Base-by-base conservation (phyloP, 2,888 invertebrate species). In the Lydus trimaculatus region DNA sequence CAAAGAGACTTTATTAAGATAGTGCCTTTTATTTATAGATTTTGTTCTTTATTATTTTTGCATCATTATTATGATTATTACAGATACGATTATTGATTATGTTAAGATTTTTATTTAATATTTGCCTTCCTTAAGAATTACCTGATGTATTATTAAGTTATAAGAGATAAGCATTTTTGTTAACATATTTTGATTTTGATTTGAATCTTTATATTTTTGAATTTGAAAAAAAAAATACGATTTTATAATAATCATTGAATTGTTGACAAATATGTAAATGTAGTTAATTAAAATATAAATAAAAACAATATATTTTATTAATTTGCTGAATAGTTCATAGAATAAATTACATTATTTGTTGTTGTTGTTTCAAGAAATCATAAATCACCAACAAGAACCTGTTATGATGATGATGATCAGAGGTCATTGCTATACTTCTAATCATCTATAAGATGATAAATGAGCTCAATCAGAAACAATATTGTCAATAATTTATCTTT, bases 261-360 rank as follows among this genome's bases (percentile, higher is more conserved):
- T 69, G 69, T 69, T 69, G 69, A 69, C 17, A 63, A 65, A 48
- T 69, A 59, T 69, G 69, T 63, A 69, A 65, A 65, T 69, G 66
- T 66, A 69, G 66, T 61, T 28, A 63, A 66, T 11, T 63, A 58
- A 68, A 56, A 23, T 23, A 7, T 58, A 56, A 69, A 69, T 69
- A 69, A 69, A 69, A 36, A 39, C 56, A 56, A 69, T 69, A 62
- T 69, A 69, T 69, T 69, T 69, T 69, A 69, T 69, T 69, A 69
- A 59, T 25, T 15, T 17, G 8, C 9, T 4, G 48, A 8, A 2
- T 9, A 8, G n/a, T 48, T 48, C 48, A 2, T n/a, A 17, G 7
- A 48, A 17, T 43, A n/a, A 4, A 28, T 28, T 2, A 28, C 4
- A 4, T 28, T 28, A 3, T 4, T 28, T 28, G 28, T 28, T 28